A percentile compares a stretch with the other conserved stretches of the same genome.
Conservation (phyloP, 2,113 vertebrate species). For the Oryzias javanicus region DNA sequence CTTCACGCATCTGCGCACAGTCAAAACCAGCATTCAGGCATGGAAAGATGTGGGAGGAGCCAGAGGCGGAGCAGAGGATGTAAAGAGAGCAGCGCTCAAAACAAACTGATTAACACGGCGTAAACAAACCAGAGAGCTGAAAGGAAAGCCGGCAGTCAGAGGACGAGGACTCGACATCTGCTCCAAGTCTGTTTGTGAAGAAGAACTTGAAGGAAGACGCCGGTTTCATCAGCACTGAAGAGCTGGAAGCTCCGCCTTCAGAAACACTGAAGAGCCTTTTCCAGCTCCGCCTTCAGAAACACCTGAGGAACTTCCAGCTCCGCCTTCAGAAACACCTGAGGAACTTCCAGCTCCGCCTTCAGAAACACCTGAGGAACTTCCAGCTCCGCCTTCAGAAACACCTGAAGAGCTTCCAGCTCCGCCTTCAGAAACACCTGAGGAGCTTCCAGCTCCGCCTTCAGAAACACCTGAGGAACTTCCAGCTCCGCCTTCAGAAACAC, state of each 20-base stretch:
- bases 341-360: constrained; percentile 15
- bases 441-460: constrained; percentile 12
- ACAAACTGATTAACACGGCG: constrained; percentile 69
- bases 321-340: constrained; percentile 33
- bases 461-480: constrained; percentile 31
- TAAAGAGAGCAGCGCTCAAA: constrained; percentile 64
- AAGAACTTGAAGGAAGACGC: constrained; percentile 54
- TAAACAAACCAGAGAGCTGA: constrained; percentile 47
- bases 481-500: constrained; percentile 8
- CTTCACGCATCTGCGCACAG: constrained; percentile 78
- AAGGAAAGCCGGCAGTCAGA: constrained; percentile 24
- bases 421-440: too few species aligned
- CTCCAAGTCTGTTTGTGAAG: constrained; percentile 33
- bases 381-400: constrained; percentile 36
- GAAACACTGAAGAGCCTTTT: constrained; percentile 29
- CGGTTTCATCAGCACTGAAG: constrained; percentile 52
- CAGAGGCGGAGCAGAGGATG: constrained; percentile 61
- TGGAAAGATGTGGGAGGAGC: constrained; percentile 71
- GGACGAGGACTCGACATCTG: constrained; percentile 18
- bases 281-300: constrained; percentile 12
- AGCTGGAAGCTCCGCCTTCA: constrained; percentile 41
- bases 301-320: neutral
- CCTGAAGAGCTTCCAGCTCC: constrained; percentile 9
- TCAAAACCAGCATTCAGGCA: constrained; percentile 78
- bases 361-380: too few species aligned